A percentile compares a stretch with the other conserved stretches of the same genome.
Evolutionary conservation across 2,113 vertebrate species (phyloP).

Genomic region (Cyrtonyx montezumae): DNA sequence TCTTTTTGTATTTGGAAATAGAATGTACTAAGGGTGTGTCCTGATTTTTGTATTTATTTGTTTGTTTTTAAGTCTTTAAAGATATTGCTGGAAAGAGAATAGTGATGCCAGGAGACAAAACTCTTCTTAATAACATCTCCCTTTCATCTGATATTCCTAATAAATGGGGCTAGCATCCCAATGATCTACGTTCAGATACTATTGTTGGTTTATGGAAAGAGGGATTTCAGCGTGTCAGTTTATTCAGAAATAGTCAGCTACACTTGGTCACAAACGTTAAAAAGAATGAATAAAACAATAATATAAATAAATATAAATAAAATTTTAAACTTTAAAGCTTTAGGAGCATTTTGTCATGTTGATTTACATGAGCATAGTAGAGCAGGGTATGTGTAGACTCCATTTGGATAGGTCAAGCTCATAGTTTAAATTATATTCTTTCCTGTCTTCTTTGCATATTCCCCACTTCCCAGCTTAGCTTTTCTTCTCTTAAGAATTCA

Average conservation of each 20-base stretch:
- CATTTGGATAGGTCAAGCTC: background rate
- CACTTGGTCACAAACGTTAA: background rate
- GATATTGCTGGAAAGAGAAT: constrained; percentile 15
- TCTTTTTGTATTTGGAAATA: constrained; percentile 27
- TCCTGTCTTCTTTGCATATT: background rate
- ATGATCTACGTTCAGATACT: background rate
- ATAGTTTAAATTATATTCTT: background rate
- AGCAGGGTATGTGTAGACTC: background rate
- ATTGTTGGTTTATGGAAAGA: constrained; percentile 5
- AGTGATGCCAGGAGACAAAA: constrained; percentile 26
- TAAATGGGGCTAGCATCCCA: background rate
- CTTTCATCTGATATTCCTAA: constrained; percentile 11
- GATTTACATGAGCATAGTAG: background rate
- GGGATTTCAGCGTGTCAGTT: background rate
- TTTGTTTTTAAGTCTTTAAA: constrained; percentile 7
- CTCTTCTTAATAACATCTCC: background rate
- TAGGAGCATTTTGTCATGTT: background rate
- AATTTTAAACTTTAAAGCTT: background rate
- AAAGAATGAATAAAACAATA: constrained; percentile 30
- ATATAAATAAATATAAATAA: background rate
- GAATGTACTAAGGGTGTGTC: background rate
- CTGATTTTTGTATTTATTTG: background rate
- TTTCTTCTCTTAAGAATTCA: background rate
- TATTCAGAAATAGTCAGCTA: constrained; percentile 25
- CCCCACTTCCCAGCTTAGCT: background rate